Evolutionary conservation across 2,113 vertebrate species (phyloP), one percentile per base, ranked within the genome.

Genomic region (Tetrax tetrax): DNA sequence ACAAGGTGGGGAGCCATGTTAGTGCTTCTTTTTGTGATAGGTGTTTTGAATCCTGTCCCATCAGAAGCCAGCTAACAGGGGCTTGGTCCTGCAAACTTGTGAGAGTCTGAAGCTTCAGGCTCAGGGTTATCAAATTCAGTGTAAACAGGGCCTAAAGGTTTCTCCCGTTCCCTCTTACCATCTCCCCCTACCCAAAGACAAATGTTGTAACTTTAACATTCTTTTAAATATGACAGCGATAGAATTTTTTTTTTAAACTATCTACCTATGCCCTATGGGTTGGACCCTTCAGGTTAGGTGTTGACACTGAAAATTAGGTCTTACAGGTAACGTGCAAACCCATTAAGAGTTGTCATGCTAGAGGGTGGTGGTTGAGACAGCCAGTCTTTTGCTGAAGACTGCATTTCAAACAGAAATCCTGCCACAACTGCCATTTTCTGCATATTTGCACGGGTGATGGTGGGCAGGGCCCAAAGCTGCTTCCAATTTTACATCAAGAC

Each of bases 231-330:
- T 45, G 60, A 95, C 69, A 93, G 76, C 0, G 1, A 95, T 94
- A 92, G 38, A 61, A 14, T 27, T 69, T 37, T 60, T 37, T 70
- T 41, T 18, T 41, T 61, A 12, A 70, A 5, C n/a, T 95, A 92
- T 63, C 94, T 96, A 95, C 90, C 91, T 92, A 91, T 87, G 89
- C 69, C 91, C 94, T 95, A 93, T 0, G 5, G 94, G 94, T 96
- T 97, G 96, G 95, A 96, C 91, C 94, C 81, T 91, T 96, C 91
- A 95, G 95, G 92, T 97, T 97, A 97, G 90, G 94, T 94, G 94
- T 87, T 96, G 96, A 96, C 87, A 72, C 92, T 87, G 87, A 91
- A 94, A 96, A 95, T 92, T 91, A 89, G 65, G 83, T 87, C 70
- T 82, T 79, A 86, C 38, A 74, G 50, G 91, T 86, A 89, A 92